Conservation (phyloP, 1,140 invertebrate species). For the Platyscapa corneri region DNA sequence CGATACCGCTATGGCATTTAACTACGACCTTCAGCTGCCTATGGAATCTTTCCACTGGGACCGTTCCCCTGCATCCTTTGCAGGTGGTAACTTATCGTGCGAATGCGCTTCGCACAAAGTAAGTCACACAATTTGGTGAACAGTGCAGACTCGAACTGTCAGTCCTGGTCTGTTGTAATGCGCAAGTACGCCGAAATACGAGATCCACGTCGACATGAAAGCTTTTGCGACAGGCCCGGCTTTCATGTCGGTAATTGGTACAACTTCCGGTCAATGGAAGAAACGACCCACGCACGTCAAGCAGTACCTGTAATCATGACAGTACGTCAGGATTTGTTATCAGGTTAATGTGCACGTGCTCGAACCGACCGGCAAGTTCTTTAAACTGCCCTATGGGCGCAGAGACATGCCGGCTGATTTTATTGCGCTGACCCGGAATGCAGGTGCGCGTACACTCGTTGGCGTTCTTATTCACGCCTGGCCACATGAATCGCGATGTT, state of each 20-base stretch:
- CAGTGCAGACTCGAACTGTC: slow-evolving; percentile 62
- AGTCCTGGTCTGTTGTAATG: slow-evolving; percentile 62
- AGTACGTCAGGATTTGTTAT: slow-evolving; percentile 34
- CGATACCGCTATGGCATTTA: slow-evolving; percentile 17
- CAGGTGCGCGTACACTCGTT: slow-evolving; percentile 58
- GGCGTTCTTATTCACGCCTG: slow-evolving; percentile 61
- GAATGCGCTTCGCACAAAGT: slow-evolving; percentile 54
- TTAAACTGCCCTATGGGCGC: slow-evolving; percentile 56
- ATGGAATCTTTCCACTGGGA: slow-evolving; percentile 49
- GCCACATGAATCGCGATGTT: slow-evolving; percentile 58
- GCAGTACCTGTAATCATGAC: slow-evolving; percentile 50
- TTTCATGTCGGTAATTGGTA: slow-evolving; percentile 56
- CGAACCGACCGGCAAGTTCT: slow-evolving; percentile 51
- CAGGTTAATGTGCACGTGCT: slow-evolving; percentile 59
- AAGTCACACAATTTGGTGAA: slow-evolving; percentile 54
- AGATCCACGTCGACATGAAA: slow-evolving; percentile 56
- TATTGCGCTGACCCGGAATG: slow-evolving; percentile 60
- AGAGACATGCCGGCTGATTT: slow-evolving; percentile 57
- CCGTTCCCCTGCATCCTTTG: slow-evolving; percentile 53
- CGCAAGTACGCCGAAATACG: slow-evolving; percentile 58
- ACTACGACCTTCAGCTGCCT: slow-evolving; percentile 49
- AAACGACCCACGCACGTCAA: slow-evolving; percentile 59
- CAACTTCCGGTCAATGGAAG: slow-evolving; percentile 57
- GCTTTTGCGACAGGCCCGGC: slow-evolving; percentile 55
- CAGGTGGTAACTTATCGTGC: slow-evolving; percentile 63